These are phyloP conservation scores for Reticulitermes speratus DNA, from an alignment of 1,140 invertebrate species.

Conservation along the genomic window DNA sequence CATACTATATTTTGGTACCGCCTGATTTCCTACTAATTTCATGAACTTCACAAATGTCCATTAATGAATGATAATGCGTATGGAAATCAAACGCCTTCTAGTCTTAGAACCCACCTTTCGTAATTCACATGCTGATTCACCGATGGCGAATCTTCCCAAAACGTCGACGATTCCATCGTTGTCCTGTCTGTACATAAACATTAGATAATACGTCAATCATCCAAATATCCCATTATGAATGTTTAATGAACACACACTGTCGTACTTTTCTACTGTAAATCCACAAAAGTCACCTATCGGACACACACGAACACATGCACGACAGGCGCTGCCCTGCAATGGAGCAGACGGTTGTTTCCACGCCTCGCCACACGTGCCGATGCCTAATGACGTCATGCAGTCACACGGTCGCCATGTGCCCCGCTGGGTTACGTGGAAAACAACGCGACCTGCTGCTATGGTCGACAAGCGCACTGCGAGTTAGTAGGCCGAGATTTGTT, in stretches of 20 bases:
- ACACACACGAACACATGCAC: background rate
- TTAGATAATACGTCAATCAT: background rate
- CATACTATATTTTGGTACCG: too few relatives aligned
- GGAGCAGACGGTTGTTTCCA: constrained; percentile 26
- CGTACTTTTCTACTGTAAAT: background rate
- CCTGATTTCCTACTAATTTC: too few relatives aligned
- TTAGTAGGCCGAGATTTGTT: background rate
- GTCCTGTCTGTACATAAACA: background rate
- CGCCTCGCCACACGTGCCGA: constrained; percentile 31
- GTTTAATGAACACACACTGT: background rate
- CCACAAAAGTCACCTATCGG: background rate
- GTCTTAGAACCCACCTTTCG: background rate
- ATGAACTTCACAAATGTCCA: too few relatives aligned
- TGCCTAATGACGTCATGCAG: constrained; percentile 24
- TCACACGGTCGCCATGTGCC: constrained; percentile 31
- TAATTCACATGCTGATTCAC: constrained; percentile 23
- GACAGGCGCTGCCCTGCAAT: background rate
- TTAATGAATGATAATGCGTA: too few relatives aligned
- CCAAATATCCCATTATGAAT: too few relatives aligned
- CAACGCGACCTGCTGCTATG: constrained; percentile 16
- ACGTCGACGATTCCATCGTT: constrained; percentile 24
- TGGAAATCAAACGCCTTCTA: too few relatives aligned
- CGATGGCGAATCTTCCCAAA: constrained; percentile 24
- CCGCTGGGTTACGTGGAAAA: constrained; percentile 26
- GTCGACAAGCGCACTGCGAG: background rate